Percentiles rank a stretch among this genome's conserved stretches.
These are phyloP conservation scores for Crenichthys baileyi DNA, from an alignment of 2,797 vertebrate genomes.

Conservation along the genomic window DNA sequence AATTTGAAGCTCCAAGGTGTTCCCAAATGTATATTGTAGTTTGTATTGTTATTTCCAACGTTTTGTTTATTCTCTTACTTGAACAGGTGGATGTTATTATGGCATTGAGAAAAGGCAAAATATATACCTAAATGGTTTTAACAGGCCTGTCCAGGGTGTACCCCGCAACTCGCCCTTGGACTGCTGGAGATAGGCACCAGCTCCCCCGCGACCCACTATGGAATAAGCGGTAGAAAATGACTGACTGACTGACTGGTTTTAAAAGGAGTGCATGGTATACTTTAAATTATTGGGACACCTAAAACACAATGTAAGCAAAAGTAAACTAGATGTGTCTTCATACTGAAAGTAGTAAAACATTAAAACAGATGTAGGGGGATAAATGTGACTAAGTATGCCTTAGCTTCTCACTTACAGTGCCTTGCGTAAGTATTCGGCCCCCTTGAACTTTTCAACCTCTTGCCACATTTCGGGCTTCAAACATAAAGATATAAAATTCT, in stretches of 20 bases:
- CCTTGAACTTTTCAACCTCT: no score
- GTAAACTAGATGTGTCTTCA: conserved; percentile 11
- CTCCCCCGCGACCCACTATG: no score
- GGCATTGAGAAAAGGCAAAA: not conserved
- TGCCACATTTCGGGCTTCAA: no score
- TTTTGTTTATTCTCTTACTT: not conserved
- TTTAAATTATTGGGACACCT: no score
- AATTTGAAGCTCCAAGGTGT: no score
- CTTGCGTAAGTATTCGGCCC: no score
- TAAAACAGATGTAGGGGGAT: not conserved
- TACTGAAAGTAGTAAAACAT: not conserved
- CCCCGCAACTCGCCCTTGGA: no score
- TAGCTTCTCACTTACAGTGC: not conserved
- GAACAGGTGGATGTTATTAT: not conserved
- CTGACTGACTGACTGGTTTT: not conserved
- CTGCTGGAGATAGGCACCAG: no score
- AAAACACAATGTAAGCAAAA: conserved; percentile 1
- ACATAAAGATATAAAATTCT: no score
- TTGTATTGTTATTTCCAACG: not conserved
- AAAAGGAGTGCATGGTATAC: not conserved
- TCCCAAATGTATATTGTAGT: not conserved
- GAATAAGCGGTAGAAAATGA: no score
- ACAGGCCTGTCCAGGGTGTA: no score
- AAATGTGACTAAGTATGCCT: not conserved
- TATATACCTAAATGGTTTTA: not conserved